Conservation (phyloP, 2,113 vertebrate genomes). For the Hippocampus mohnikei region DNA sequence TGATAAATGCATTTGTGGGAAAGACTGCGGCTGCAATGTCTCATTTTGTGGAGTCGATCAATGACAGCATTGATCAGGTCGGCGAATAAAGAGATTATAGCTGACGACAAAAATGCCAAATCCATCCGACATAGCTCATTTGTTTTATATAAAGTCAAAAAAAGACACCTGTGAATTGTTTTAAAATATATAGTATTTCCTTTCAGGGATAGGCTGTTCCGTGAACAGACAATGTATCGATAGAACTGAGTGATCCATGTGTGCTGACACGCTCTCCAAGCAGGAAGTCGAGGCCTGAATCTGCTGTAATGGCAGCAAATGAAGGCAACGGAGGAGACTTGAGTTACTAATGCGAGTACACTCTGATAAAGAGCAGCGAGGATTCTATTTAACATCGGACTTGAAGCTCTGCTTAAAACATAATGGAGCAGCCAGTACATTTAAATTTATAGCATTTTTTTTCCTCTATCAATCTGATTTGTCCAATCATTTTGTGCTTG, state of each 20-base stretch:
- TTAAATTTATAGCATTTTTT: not conserved
- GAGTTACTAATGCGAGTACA: constrained; percentile 30
- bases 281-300: constrained; percentile 5
- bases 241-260: constrained; percentile 2
- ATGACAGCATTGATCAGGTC: too few relatives aligned
- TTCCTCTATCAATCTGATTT: not conserved
- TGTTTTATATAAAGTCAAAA: too few relatives aligned
- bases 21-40: too few relatives aligned
- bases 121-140: too few relatives aligned
- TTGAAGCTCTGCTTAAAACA: not conserved
- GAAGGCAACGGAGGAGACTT: constrained; percentile 38
- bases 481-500: not conserved
- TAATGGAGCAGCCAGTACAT: not conserved
- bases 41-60: too few relatives aligned
- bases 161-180: not conserved
- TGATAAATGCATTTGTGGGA: too few relatives aligned
- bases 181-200: not conserved
- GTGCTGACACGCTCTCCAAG: not conserved
- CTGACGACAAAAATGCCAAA: too few relatives aligned
- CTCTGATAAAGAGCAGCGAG: constrained; percentile 33
- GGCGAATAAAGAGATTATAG: too few relatives aligned
- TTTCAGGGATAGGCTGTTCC: not conserved
- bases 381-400: constrained; percentile 21
- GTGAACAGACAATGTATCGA: not conserved
- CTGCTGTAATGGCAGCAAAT: constrained; percentile 38